Evolutionary conservation across 2,888 invertebrate species (phyloP).

Genomic region (Lasiommata megera): DNA sequence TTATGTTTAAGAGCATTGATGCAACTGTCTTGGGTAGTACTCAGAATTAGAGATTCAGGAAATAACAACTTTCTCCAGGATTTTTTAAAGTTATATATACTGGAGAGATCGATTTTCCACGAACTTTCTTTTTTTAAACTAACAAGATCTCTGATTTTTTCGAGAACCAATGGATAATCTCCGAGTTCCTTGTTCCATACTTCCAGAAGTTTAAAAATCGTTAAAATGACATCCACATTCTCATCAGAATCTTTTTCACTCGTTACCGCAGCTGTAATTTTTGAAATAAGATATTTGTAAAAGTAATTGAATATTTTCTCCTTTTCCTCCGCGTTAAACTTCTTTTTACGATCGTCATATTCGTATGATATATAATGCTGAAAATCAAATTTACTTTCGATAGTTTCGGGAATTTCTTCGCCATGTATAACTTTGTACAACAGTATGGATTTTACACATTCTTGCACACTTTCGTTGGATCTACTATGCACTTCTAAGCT

Average conservation of each 20-base stretch:
- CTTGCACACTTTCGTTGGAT: constrained; percentile 46
- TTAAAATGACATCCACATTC: constrained; percentile 34
- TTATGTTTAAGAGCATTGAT: constrained; percentile 62
- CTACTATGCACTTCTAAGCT: constrained; percentile 48
- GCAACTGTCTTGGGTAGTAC: constrained; percentile 44
- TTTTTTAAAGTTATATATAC: constrained; percentile 52
- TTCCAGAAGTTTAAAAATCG: constrained; percentile 41
- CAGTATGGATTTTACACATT: constrained; percentile 46
- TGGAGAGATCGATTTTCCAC: constrained; percentile 39
- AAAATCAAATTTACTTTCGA: constrained; percentile 46
- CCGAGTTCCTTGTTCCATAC: constrained; percentile 53
- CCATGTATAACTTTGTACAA: constrained; percentile 45
- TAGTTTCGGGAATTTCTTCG: constrained; percentile 45
- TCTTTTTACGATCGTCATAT: constrained; percentile 8
- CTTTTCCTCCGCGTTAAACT: constrained; percentile 43
- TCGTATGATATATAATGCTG: constrained; percentile 17
- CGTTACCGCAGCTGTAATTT: constrained; percentile 38
- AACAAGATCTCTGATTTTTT: constrained; percentile 45
- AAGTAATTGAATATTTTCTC: constrained; percentile 53
- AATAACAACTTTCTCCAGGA: constrained; percentile 56
- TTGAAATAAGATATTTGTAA: constrained; percentile 35
- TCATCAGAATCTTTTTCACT: constrained; percentile 39
- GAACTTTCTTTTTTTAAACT: constrained; percentile 41
- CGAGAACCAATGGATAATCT: constrained; percentile 40
- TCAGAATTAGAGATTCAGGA: constrained; percentile 50